Conservation (phyloP, 2,113 vertebrate genomes). For the Chaetodon trifascialis region DNA sequence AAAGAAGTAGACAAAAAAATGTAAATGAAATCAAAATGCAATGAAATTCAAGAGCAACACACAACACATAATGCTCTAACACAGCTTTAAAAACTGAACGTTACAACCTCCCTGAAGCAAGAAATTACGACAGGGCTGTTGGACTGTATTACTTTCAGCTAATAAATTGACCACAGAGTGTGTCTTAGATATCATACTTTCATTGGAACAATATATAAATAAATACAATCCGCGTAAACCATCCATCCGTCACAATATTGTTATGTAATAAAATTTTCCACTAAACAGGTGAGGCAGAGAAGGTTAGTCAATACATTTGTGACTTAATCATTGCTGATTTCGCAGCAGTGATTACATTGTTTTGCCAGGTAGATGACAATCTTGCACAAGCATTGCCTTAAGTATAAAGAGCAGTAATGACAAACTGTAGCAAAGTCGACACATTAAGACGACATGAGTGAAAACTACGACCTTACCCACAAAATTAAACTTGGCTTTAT, state of each 20-base stretch:
- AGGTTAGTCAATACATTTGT: too few relatives aligned
- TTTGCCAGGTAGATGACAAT: neutral
- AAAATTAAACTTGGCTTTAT: neutral
- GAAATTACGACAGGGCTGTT: too few relatives aligned
- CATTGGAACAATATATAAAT: neutral
- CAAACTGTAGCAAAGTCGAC: neutral
- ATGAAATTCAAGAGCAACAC: neutral
- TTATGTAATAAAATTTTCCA: too few relatives aligned
- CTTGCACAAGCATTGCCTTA: neutral
- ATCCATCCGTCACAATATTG: too few relatives aligned
- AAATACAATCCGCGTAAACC: neutral
- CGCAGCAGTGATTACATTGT: neutral
- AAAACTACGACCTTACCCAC: too few relatives aligned
- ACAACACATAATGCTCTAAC: neutral
- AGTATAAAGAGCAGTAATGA: neutral
- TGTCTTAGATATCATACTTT: too few relatives aligned
- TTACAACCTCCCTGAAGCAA: neutral
- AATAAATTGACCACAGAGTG: neutral
- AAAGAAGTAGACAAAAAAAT: neutral
- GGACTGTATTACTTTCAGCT: too few relatives aligned
- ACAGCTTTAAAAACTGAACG: neutral
- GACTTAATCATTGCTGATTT: neutral
- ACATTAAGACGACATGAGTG: neutral
- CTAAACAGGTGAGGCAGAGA: too few relatives aligned
- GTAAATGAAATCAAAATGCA: neutral